These are phyloP conservation scores for Xestia xanthographa DNA, from an alignment of 2,888 invertebrate genomes.

Conservation along the genomic window DNA sequence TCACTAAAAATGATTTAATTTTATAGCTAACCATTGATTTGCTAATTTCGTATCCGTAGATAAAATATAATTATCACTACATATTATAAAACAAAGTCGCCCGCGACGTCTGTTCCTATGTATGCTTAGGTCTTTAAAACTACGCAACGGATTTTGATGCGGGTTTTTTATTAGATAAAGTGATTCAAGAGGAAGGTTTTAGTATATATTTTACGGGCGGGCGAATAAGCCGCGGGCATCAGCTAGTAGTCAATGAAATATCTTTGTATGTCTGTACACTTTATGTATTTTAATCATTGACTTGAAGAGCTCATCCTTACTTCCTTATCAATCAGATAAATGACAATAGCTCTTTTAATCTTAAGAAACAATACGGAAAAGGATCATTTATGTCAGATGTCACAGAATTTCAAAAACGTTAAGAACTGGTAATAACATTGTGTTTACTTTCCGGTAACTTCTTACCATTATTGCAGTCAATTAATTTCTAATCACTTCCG, in stretches of 20 bases:
- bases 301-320: background rate
- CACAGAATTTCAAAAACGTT: conserved; percentile 14
- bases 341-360: conserved; percentile 1
- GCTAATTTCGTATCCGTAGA: background rate
- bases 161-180: too few relatives aligned
- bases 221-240: too few relatives aligned
- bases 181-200: too few relatives aligned
- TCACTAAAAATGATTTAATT: background rate
- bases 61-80: background rate
- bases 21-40: background rate
- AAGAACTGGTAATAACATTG: background rate
- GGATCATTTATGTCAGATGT: conserved; percentile 1
- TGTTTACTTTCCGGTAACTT: conserved; percentile 5
- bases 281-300: conserved; percentile 2
- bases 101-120: too few relatives aligned
- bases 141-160: too few relatives aligned
- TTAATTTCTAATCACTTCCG: conserved; percentile 11
- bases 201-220: too few relatives aligned
- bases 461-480: conserved; percentile 1
- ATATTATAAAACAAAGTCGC: too few relatives aligned
- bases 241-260: background rate
- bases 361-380: background rate
- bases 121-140: too few relatives aligned
- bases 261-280: conserved; percentile 8
- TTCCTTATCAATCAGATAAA: background rate